phyloP scores from a whole-genome alignment of 2,797 vertebrate genomes.

The Peromyscus melanophrys region DNA sequence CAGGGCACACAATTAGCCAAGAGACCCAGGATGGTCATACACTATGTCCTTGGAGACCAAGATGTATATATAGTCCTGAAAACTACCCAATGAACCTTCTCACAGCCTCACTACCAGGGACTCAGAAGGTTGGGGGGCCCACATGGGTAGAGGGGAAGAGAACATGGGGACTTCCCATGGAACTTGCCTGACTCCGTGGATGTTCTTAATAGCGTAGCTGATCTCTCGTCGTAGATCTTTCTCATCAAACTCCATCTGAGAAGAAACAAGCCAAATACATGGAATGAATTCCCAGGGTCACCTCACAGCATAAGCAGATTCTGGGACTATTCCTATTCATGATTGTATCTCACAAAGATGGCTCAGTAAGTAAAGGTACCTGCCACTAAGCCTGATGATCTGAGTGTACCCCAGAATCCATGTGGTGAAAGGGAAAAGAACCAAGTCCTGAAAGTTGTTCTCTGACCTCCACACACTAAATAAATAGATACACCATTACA shows the following conservation, averaged over 20 bases:
- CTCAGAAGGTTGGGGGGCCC: neutral
- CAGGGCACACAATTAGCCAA: neutral
- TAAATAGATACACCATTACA: neutral
- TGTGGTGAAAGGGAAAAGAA: neutral
- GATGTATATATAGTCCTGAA: neutral
- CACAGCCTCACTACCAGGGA: neutral
- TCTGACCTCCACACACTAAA: neutral
- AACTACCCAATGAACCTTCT: neutral
- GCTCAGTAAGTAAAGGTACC: neutral
- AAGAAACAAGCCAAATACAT: conserved; percentile 22
- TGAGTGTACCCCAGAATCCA: neutral
- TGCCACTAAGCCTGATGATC: neutral
- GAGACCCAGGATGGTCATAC: neutral
- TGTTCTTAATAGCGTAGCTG: conserved; percentile 99
- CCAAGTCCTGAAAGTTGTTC: neutral
- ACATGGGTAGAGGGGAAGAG: neutral
- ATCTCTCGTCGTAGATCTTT: conserved; percentile 97
- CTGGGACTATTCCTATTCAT: neutral
- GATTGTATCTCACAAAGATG: neutral
- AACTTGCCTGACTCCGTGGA: conserved; percentile 97
- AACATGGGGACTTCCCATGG: neutral
- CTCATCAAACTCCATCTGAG: conserved; percentile 98
- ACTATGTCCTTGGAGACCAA: neutral
- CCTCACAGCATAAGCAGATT: no score
- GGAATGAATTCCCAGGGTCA: no score